Evolutionary conservation across 2,888 invertebrate genomes (phyloP), one percentile per base, ranked within the genome.

Genomic region (Muschampia plurimacula): DNA sequence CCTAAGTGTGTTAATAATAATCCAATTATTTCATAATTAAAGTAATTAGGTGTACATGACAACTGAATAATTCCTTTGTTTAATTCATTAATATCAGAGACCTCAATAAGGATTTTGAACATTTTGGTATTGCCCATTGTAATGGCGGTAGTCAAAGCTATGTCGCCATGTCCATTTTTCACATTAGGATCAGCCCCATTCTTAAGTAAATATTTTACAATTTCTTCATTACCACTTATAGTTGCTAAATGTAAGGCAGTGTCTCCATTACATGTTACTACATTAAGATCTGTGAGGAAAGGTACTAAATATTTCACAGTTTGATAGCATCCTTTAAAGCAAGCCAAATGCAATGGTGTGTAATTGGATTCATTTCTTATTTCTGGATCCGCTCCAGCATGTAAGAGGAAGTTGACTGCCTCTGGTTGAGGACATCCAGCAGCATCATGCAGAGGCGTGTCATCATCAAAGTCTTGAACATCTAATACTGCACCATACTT

Each of bases 401-500:
- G 87, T 52, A 95, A 73, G 15, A 95, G 81, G 1, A 86, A 72
- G n/a, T 82, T 77, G 6, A 91, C 85, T 13, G 89, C 86, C 49
- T 87, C 84, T 77, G 84, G 79, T 74, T 90, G 84, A 15, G 77
- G 80, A 28, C 81, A 81, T 66, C 90, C 76, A 39, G 90, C 90
- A 22, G 94, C 92, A 79, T 94, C 92, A 80, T 94, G 95, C 68
- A 95, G 78, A 8, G 95, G 91, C 46, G 94, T 93, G 66, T 95
- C 94, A 15, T 94, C 93, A 81, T 95, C 94, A 83, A 90, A 93
- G 77, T 95, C 95, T 78, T 90, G 90, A 6, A 90, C 88, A 81
- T 94, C 83, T 71, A 93, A 79, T 22, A 88, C 83, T 12, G 94
- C 93, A 39, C 90, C 91, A 82, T 92, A 86, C 13, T 92, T 82